phyloP scores from a whole-genome alignment of 2,888 invertebrate species.

The Leptopilina syphax region DNA sequence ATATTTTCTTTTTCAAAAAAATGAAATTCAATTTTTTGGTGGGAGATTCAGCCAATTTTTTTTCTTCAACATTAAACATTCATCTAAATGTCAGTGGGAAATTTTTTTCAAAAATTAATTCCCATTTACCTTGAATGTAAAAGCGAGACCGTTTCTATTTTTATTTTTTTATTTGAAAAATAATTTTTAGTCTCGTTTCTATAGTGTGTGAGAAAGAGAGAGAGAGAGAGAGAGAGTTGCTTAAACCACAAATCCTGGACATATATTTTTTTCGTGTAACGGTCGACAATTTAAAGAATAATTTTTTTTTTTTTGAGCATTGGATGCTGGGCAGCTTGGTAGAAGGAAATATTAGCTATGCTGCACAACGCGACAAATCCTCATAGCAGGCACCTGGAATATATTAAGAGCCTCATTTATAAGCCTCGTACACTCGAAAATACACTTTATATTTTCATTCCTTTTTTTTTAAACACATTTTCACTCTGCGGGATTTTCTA shows the following conservation, averaged over 20 bases:
- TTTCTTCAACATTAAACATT: conserved; percentile 60
- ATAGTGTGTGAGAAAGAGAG: too few species aligned
- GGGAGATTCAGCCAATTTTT: conserved; percentile 14
- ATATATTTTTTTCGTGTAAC: conserved; percentile 55
- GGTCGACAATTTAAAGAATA: conserved; percentile 63
- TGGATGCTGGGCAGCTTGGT: conserved; percentile 62
- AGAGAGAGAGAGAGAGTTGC: conserved; percentile 53
- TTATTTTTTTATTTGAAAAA: conserved; percentile 53
- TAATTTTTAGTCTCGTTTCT: conserved; percentile 57
- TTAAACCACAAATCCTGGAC: conserved; percentile 68
- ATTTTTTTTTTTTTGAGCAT: conserved; percentile 62
- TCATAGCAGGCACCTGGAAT: conserved; percentile 76
- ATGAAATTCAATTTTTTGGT: conserved; percentile 1
- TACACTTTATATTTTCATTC: neutral
- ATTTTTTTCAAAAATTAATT: conserved; percentile 53
- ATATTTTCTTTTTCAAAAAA: neutral
- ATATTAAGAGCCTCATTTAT: conserved; percentile 65
- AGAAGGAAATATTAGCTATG: conserved; percentile 65
- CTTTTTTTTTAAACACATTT: too few species aligned
- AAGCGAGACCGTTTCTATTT: conserved; percentile 62
- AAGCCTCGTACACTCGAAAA: conserved; percentile 47
- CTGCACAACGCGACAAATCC: conserved; percentile 68
- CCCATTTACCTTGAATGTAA: conserved; percentile 68
- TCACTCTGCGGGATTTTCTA: too few species aligned
- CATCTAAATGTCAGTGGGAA: conserved; percentile 58